Percentiles rank a stretch among this genome's conserved stretches.
Conservation (phyloP, 2,113 vertebrate genomes). For the Nesogale talazaci region DNA sequence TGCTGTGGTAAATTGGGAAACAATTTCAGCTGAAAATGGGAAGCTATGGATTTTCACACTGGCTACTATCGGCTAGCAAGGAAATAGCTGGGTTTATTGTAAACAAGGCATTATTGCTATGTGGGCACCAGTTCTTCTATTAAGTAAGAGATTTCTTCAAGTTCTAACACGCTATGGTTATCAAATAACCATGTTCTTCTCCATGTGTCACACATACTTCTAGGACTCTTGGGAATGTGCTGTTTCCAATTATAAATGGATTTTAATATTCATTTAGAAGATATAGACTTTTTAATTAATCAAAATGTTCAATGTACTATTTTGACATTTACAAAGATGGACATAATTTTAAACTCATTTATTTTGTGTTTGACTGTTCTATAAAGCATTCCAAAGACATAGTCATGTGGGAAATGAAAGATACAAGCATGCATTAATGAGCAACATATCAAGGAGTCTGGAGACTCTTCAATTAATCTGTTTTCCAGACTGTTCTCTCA, state of each 20-base stretch:
- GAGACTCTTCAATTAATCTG: slow-evolving; percentile 67
- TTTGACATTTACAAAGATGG: slow-evolving; percentile 71
- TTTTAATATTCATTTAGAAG: slow-evolving; percentile 64
- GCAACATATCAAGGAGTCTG: slow-evolving; percentile 37
- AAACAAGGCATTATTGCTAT: neutral
- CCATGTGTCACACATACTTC: neutral
- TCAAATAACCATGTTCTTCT: neutral
- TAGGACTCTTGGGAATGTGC: neutral
- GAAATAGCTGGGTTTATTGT: neutral
- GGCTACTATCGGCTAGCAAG: neutral
- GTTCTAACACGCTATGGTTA: neutral
- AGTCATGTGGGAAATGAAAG: slow-evolving; percentile 58
- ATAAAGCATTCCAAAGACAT: slow-evolving; percentile 41
- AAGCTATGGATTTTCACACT: neutral
- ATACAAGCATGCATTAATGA: slow-evolving; percentile 63
- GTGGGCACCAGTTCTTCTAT: neutral
- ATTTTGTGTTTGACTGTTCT: slow-evolving; percentile 57
- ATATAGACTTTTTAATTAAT: slow-evolving; percentile 62
- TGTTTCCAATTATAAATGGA: slow-evolving; percentile 8
- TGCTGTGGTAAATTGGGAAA: neutral
- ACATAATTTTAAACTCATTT: slow-evolving; percentile 58
- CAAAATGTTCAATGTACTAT: slow-evolving; percentile 58
- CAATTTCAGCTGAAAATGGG: neutral
- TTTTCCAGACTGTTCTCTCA: slow-evolving; percentile 56
- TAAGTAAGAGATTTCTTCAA: neutral